Evolutionary conservation across 2,888 invertebrate species (phyloP).

Genomic region (Apodemia mormo): DNA sequence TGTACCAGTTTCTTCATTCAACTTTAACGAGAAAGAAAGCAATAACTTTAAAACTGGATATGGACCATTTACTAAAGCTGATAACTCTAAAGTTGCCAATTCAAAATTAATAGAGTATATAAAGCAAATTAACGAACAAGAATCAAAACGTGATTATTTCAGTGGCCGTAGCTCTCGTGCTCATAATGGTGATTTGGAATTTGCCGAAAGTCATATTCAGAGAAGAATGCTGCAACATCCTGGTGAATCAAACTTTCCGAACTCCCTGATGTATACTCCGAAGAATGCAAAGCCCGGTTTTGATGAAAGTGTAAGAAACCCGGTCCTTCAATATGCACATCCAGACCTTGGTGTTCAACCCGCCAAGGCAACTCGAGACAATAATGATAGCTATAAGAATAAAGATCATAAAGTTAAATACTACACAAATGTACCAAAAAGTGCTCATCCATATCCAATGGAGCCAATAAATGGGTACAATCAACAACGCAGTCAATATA

Average conservation of each 20-base stretch:
- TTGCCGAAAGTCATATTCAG: conserved; percentile 83
- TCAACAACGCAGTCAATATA: conserved; percentile 70
- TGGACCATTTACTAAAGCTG: conserved; percentile 84
- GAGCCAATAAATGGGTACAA: conserved; percentile 71
- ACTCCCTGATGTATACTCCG: conserved; percentile 84
- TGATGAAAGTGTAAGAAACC: conserved; percentile 87
- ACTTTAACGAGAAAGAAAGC: conserved; percentile 71
- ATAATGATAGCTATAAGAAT: conserved; percentile 56
- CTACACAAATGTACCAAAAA: conserved; percentile 77
- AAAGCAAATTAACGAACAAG: conserved; percentile 85
- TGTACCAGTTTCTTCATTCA: conserved; percentile 57
- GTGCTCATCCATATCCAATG: conserved; percentile 82
- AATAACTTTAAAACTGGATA: conserved; percentile 72
- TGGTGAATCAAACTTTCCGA: conserved; percentile 84
- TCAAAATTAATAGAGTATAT: conserved; percentile 85
- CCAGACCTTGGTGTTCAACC: conserved; percentile 90
- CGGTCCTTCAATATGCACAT: conserved; percentile 90
- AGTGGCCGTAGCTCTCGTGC: conserved; percentile 76
- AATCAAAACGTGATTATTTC: conserved; percentile 83
- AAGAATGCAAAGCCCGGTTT: conserved; percentile 83
- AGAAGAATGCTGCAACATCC: conserved; percentile 87
- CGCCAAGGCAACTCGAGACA: conserved; percentile 82
- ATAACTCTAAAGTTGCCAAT: conserved; percentile 81
- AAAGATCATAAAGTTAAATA: conserved; percentile 71
- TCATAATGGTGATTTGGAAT: conserved; percentile 70